Base-by-base conservation (phyloP, 2,888 invertebrate genomes). In the Ophion costatus region DNA sequence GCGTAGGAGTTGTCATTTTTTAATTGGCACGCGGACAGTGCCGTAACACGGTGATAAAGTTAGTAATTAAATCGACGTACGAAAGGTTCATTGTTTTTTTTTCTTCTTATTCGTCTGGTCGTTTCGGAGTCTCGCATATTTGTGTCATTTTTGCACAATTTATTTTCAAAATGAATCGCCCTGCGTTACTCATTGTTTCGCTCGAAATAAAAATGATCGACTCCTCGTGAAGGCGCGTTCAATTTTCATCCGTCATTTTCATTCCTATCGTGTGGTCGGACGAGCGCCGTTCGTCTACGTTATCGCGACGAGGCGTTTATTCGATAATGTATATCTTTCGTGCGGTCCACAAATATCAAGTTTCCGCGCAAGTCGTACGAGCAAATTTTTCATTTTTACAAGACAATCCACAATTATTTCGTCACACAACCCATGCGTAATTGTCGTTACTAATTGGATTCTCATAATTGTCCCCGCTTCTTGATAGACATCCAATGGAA, bases 271-370 rank as follows among this genome's bases (percentile, higher is more conserved):
- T 45, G 2, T 14, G 14, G 14, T 45, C 45, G 45, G 11, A 14
- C 45, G 45, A 45, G 45, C 24, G 22, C 45, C 45, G 24, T 69
- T 69, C 24, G 20, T 69, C 45, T 69, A 7, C 17, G 45, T 69
- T 24, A 45, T 69, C 14, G 67, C 45, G 67, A 42, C 33, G 67
- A 24, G 45, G 45, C 67, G 45, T 24, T 69, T 11, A 22, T 67
- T 20, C 20, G 42, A 11, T 38, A 22, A 42, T 67, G 38, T n/a
- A 56, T 56, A 17, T n/a, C 29, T 70, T 24, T 56, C 38, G 38
- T 70, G 17, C 11, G 56, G 29, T 38, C 29, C 45, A 24, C 17
- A 24, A 24, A 22, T 29, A 3, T 42, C 9, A 14, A 45, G 3
- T 45, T 45, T 45, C 3, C 45, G 3, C 45, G 3, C 3, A 9